Conservation (phyloP, 2,797 vertebrate species). For the Monodelphis domestica region DNA sequence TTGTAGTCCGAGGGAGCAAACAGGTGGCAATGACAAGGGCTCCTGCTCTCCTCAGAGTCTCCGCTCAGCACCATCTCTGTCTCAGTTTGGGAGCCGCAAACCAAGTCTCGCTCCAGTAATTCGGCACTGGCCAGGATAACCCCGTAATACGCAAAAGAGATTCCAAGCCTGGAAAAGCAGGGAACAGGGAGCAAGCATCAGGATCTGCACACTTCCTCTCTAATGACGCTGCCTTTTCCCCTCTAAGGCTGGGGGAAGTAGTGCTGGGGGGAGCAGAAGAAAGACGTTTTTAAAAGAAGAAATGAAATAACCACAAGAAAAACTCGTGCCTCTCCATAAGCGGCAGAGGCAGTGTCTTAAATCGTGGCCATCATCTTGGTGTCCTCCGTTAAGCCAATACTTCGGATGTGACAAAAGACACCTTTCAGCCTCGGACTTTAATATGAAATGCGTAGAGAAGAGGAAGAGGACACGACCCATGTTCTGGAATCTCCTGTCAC, state of each 20-base stretch:
- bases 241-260: neutral
- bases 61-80: constrained; percentile 67
- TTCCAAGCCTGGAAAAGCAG: constrained; percentile 90
- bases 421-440: too few relatives aligned
- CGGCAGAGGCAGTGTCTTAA: too few relatives aligned
- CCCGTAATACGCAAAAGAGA: constrained; percentile 94
- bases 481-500: too few relatives aligned
- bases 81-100: constrained; percentile 83
- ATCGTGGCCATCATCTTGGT: too few relatives aligned
- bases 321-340: neutral
- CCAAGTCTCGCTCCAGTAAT: constrained; percentile 91
- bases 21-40: constrained; percentile 90
- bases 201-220: neutral
- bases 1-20: constrained; percentile 89
- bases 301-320: neutral
- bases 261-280: neutral
- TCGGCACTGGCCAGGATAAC: constrained; percentile 94
- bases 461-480: too few relatives aligned
- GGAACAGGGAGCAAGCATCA: neutral
- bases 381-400: too few relatives aligned
- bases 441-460: too few relatives aligned
- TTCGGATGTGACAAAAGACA: too few relatives aligned
- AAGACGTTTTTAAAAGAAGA: neutral
- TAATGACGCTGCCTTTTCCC: too few relatives aligned
- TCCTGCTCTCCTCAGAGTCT: constrained; percentile 68